phyloP scores from a whole-genome alignment of 2,888 invertebrate species.

The Myopa tessellatipennis region DNA sequence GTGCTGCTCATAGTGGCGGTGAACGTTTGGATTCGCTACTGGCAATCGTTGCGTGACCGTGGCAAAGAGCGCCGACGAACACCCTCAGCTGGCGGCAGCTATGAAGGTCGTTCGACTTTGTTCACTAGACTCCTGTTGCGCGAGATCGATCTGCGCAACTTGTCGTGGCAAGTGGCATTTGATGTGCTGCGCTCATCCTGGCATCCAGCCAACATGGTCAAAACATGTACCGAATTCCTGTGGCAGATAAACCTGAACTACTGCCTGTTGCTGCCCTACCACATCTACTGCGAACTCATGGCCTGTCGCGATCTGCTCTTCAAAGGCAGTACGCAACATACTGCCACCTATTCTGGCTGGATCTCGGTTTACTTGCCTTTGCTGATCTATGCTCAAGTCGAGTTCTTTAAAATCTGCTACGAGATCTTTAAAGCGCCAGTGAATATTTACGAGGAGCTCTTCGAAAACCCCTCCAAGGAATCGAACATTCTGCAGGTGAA shows the following conservation, averaged over 20 bases:
- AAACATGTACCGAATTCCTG: slow-evolving; percentile 58
- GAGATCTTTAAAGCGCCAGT: slow-evolving; percentile 64
- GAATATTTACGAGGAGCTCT: slow-evolving; percentile 64
- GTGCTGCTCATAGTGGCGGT: slow-evolving; percentile 75
- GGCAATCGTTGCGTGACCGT: slow-evolving; percentile 63
- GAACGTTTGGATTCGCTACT: slow-evolving; percentile 74
- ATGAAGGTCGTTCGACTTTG: slow-evolving; percentile 50
- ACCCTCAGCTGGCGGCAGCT: slow-evolving; percentile 9
- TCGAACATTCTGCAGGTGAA: slow-evolving; percentile 63
- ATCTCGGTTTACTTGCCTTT: slow-evolving; percentile 62
- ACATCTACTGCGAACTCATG: slow-evolving; percentile 57
- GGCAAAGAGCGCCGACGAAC: slow-evolving; percentile 51
- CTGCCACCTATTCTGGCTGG: slow-evolving; percentile 59
- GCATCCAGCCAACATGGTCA: slow-evolving; percentile 67
- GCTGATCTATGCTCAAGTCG: slow-evolving; percentile 61
- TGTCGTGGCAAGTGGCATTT: slow-evolving; percentile 65
- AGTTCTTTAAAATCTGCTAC: slow-evolving; percentile 59
- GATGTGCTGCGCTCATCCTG: slow-evolving; percentile 66
- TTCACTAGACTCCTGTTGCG: slow-evolving; percentile 63
- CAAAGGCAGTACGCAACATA: slow-evolving; percentile 57
- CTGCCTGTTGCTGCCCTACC: slow-evolving; percentile 59
- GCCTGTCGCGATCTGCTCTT: slow-evolving; percentile 61
- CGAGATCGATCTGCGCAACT: slow-evolving; percentile 61
- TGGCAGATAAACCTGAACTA: slow-evolving; percentile 62
- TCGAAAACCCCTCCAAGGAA: slow-evolving; percentile 61